Conservation (phyloP, 2,113 vertebrate genomes). For the Catagonus wagneri region DNA sequence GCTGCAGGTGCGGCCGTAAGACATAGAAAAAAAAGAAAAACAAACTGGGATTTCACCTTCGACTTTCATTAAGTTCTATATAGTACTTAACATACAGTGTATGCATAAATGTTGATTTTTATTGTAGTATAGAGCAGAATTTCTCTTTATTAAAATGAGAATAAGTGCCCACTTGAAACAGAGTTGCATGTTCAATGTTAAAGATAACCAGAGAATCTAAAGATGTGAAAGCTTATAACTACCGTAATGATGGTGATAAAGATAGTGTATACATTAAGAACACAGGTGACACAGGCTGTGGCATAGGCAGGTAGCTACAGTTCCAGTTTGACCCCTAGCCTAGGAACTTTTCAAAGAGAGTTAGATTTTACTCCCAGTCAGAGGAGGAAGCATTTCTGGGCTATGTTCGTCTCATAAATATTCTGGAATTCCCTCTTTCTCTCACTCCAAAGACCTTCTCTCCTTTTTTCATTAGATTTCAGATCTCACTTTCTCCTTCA, state of each 20-base stretch:
- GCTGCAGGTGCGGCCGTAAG: no score
- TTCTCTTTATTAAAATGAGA: conserved; percentile 35
- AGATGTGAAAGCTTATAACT: not conserved
- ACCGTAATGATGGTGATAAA: not conserved
- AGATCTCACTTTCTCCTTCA: not conserved
- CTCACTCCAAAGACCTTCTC: not conserved
- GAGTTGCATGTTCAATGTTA: not conserved
- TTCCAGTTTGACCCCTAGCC: no score
- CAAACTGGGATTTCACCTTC: not conserved
- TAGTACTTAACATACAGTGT: not conserved
- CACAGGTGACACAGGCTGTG: conserved; percentile 11
- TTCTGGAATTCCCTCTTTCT: not conserved
- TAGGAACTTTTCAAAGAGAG: conserved; percentile 44
- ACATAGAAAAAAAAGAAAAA: no score
- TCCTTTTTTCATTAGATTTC: not conserved
- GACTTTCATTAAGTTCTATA: not conserved
- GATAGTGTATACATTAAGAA: not conserved
- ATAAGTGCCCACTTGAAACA: not conserved
- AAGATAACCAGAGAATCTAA: conserved; percentile 40
- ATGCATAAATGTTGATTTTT: not conserved
- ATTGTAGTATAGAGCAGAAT: not conserved
- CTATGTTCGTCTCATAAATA: not conserved
- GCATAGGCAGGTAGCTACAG: no score
- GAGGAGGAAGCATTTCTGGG: not conserved
- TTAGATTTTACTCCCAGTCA: not conserved